Base-by-base conservation (phyloP, 2,888 invertebrate species). In the Falcaria lacertinaria region DNA sequence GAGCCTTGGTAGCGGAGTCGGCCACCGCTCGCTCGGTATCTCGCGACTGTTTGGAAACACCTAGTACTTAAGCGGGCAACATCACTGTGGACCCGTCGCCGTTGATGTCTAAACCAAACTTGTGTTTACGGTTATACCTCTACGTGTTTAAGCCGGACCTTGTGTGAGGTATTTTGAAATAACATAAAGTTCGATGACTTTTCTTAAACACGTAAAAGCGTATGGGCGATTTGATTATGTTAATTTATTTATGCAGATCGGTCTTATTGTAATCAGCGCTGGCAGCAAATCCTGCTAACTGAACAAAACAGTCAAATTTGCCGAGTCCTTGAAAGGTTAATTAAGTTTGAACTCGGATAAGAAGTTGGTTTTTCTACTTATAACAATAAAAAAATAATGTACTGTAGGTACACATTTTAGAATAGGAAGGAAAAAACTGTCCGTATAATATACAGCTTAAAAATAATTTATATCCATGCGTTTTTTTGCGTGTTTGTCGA, bases 1-100 rank as follows among this genome's bases (percentile, higher is more conserved):
- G 79, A 75, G 70, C 60, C 74, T 75, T 72, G 74, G 68, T 67
- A 60, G 72, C 69, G 60, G 71, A 81, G 69, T 77, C 77, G 66
- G 69, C 74, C 69, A 74, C 77, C 71, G 72, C 69, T 69, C 65
- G 62, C 56, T 64, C 64, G 47, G 51, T 61, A 61, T 61, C 74
- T 78, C 66, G 69, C 66, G 67, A 75, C 65, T 74, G 79, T 73
- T 80, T 75, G 79, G 79, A 78, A 81, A 80, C 71, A 80, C 70
- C 61, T 70, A 67, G 66, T 69, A 71, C 71, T 69, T 67, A 11
- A 37, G 8, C 25, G 67, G 60, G 65, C 64, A 67, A 71, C 68
- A 73, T 69, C 67, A 63, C 60, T 69, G 60, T 62, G 59, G 66
- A 68, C 69, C 58, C 68, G 73, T 66, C 71, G 82, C 58, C 68